Conservation (phyloP, 1,140 invertebrate genomes). For the Schlechtendalia chinensis region DNA sequence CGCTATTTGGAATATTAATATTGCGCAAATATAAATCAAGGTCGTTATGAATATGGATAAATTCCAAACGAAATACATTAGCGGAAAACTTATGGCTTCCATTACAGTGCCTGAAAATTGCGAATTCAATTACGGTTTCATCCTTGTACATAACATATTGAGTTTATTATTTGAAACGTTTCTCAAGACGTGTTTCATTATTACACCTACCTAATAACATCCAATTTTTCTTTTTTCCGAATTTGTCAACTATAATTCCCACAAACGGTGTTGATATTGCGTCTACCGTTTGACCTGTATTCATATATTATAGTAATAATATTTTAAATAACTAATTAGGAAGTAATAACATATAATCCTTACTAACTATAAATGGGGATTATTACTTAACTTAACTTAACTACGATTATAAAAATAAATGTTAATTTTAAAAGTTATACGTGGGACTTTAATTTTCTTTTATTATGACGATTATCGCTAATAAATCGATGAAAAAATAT, state of each 20-base stretch:
- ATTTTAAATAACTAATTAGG: too few relatives aligned
- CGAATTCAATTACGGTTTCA: not conserved
- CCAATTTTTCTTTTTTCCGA: constrained; percentile 75
- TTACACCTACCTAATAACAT: constrained; percentile 72
- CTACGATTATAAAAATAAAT: too few relatives aligned
- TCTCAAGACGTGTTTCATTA: too few relatives aligned
- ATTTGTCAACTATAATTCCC: constrained; percentile 77
- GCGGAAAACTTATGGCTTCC: constrained; percentile 71
- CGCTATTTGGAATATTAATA: constrained; percentile 83
- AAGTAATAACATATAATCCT: too few relatives aligned
- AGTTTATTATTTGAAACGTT: too few relatives aligned
- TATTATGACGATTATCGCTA: too few relatives aligned
- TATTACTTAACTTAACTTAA: too few relatives aligned
- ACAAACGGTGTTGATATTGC: constrained; percentile 82
- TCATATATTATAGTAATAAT: too few relatives aligned
- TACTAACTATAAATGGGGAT: too few relatives aligned
- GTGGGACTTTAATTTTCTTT: too few relatives aligned
- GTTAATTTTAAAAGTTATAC: too few relatives aligned
- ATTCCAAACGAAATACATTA: constrained; percentile 74
- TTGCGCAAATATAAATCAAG: constrained; percentile 73
- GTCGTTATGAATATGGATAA: constrained; percentile 61
- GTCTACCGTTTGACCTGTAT: constrained; percentile 79
- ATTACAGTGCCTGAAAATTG: constrained; percentile 62
- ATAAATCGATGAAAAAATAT: too few relatives aligned
- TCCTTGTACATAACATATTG: not conserved